Conservation (phyloP, 2,888 invertebrate genomes). For the Tuta absoluta region DNA sequence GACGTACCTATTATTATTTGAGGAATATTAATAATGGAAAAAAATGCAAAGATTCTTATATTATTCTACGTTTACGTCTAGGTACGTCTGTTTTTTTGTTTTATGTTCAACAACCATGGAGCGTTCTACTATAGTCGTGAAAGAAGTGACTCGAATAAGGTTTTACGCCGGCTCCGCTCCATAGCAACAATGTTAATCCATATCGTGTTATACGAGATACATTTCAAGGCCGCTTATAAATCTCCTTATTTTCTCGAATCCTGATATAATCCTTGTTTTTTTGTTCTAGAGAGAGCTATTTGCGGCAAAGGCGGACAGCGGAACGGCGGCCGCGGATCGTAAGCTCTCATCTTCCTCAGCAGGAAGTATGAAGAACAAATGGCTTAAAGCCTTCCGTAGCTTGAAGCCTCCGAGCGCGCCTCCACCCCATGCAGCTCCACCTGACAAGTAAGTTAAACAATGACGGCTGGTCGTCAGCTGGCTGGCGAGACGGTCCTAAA, state of each 20-base stretch:
- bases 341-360: conserved; percentile 93
- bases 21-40: too few species aligned
- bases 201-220: not conserved
- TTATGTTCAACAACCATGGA: not conserved
- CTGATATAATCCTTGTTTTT: conserved; percentile 33
- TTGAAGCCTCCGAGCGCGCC: conserved; percentile 89
- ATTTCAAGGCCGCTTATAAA: not conserved
- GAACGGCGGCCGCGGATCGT: conserved; percentile 86
- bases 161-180: not conserved
- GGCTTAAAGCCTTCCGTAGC: conserved; percentile 98
- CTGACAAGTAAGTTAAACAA: conserved; percentile 66
- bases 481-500: not conserved
- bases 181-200: not conserved
- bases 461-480: not conserved
- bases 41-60: too few species aligned
- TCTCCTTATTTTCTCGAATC: not conserved
- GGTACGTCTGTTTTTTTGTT: not conserved
- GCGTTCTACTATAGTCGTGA: not conserved
- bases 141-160: not conserved
- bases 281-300: conserved; percentile 91
- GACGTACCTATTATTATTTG: too few species aligned
- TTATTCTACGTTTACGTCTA: too few species aligned
- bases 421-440: conserved; percentile 70
- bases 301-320: conserved; percentile 87
- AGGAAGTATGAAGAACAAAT: conserved; percentile 97